Conservation (phyloP, 1,140 invertebrate species). For the Neodiprion lecontei region DNA sequence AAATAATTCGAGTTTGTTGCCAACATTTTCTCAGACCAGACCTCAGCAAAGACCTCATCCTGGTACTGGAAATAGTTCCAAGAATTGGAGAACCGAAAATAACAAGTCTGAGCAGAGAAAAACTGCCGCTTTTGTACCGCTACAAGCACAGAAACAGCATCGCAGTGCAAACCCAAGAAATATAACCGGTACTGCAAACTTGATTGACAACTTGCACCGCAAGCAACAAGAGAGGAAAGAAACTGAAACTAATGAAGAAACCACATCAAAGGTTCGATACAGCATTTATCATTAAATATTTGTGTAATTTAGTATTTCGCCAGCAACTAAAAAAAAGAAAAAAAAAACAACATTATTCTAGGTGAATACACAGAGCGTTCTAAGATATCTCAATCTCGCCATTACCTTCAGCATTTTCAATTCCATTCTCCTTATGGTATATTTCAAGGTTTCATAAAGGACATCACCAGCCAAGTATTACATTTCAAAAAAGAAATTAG, state of each 20-base stretch:
- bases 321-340: too few relatives aligned
- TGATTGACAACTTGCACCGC: neutral
- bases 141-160: slow-evolving; percentile 60
- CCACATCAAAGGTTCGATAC: neutral
- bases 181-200: neutral
- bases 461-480: too few relatives aligned
- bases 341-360: too few relatives aligned
- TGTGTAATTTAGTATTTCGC: too few relatives aligned
- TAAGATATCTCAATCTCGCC: too few relatives aligned
- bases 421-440: too few relatives aligned
- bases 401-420: too few relatives aligned
- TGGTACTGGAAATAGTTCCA: slow-evolving; percentile 41
- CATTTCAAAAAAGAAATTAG: too few relatives aligned
- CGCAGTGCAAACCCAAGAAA: slow-evolving; percentile 34
- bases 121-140: slow-evolving; percentile 53
- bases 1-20: slow-evolving; percentile 42
- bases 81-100: slow-evolving; percentile 6
- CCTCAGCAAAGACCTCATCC: slow-evolving; percentile 47
- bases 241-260: neutral
- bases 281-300: slow-evolving; percentile 15
- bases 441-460: too few relatives aligned
- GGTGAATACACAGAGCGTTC: too few relatives aligned
- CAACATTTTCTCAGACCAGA: slow-evolving; percentile 32
- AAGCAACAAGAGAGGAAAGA: slow-evolving; percentile 12
- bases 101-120: slow-evolving; percentile 30